phyloP scores from a whole-genome alignment of 2,113 vertebrate genomes.

The Cyprinodon variegatus region DNA sequence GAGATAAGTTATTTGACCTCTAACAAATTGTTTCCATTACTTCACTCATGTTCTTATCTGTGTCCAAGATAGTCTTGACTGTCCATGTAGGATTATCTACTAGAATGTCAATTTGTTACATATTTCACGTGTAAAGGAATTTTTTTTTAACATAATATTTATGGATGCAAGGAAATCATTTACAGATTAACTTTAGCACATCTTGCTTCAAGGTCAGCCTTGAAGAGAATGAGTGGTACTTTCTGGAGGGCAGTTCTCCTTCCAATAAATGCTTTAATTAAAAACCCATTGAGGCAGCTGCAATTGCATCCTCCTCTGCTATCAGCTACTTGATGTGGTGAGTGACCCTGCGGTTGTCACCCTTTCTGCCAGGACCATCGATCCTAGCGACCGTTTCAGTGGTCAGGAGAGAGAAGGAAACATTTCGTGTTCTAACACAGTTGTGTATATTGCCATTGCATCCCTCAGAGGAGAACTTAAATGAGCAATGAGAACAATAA shows the following conservation, averaged over 20 bases:
- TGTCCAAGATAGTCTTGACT: not conserved
- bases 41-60: not conserved
- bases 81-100: constrained; percentile 18
- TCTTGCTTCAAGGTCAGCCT: constrained; percentile 48
- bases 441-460: constrained; percentile 47
- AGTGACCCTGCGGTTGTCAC: constrained; percentile 63
- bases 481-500: constrained; percentile 70
- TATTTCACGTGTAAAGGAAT: constrained; percentile 33
- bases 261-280: constrained; percentile 69
- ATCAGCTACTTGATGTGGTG: constrained; percentile 59
- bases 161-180: constrained; percentile 26
- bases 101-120: constrained; percentile 16
- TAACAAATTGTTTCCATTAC: not conserved
- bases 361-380: constrained; percentile 44
- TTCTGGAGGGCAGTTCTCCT: constrained; percentile 47
- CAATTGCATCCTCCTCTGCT: constrained; percentile 61
- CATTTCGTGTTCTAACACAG: constrained; percentile 21
- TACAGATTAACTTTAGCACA: constrained; percentile 34
- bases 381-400: constrained; percentile 37
- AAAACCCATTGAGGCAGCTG: constrained; percentile 56
- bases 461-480: constrained; percentile 63
- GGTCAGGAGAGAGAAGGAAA: constrained; percentile 17
- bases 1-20: not conserved
- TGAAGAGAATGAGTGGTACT: constrained; percentile 27
- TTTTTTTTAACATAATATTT: constrained; percentile 42